Percentiles rank a stretch among this genome's conserved stretches.
Conservation (phyloP, 2,797 vertebrate genomes). For the Parotocinclus haroldoi region DNA sequence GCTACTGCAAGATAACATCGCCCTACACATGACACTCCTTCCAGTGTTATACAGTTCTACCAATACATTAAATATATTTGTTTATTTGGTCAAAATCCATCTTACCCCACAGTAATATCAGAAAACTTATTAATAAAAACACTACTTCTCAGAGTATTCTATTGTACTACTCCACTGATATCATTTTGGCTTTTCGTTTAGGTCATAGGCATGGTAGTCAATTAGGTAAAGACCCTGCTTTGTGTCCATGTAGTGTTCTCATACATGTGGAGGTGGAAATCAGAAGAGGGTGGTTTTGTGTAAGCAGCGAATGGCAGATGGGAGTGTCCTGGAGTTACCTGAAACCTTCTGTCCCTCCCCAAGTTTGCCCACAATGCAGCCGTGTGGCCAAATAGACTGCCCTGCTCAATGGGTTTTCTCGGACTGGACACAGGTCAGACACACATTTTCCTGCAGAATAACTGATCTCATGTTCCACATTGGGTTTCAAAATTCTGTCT, state of each 20-base stretch:
- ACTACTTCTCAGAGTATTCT: conserved; percentile 11
- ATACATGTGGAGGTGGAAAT: conserved; percentile 81
- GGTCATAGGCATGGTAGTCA: conserved; percentile 18
- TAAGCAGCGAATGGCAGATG: conserved; percentile 88
- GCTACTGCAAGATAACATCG: neutral
- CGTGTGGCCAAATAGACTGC: conserved; percentile 79
- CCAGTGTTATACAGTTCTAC: conserved; percentile 2
- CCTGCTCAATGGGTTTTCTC: conserved; percentile 82
- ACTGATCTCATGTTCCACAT: conserved; percentile 23
- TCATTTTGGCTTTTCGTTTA: conserved; percentile 18
- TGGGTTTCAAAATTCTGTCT: conserved; percentile 33
- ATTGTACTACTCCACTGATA: neutral
- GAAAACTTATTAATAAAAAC: conserved; percentile 18
- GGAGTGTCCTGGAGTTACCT: conserved; percentile 84
- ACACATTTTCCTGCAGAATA: conserved; percentile 16
- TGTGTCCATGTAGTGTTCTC: conserved; percentile 79
- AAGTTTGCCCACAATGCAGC: conserved; percentile 66
- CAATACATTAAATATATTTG: conserved; percentile 1
- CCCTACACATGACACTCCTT: neutral
- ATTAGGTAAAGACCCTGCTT: conserved; percentile 10
- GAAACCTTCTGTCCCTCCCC: conserved; percentile 82
- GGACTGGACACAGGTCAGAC: conserved; percentile 84
- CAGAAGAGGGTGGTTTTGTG: conserved; percentile 78
- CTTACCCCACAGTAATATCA: conserved; percentile 15
- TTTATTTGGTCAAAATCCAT: conserved; percentile 32